These are phyloP conservation scores for Triplophysa bombifrons DNA, from an alignment of 2,797 vertebrate genomes.

Conservation along the genomic window DNA sequence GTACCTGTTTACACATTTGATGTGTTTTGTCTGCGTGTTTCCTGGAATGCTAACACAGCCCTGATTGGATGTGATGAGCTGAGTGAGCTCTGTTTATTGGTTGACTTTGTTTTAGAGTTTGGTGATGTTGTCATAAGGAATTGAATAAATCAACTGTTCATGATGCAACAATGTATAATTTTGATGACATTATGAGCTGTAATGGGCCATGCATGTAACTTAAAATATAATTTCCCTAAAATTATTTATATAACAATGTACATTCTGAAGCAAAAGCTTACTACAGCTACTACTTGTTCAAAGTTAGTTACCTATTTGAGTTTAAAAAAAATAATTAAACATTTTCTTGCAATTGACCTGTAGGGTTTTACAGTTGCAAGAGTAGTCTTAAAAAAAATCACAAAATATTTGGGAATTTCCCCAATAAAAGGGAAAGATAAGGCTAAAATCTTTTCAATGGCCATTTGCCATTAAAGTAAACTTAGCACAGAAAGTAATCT, in stretches of 20 bases:
- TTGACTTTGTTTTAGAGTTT: constrained; percentile 28
- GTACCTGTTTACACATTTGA: constrained; percentile 18
- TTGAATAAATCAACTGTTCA: constrained; percentile 6
- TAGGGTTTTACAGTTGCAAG: too few relatives aligned
- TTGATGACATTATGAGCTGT: constrained; percentile 21
- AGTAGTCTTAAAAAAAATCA: too few relatives aligned
- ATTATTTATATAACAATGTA: too few relatives aligned
- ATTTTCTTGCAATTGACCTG: background rate
- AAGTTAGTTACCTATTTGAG: too few relatives aligned
- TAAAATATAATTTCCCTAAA: too few relatives aligned
- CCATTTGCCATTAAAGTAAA: too few relatives aligned
- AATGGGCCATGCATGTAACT: background rate
- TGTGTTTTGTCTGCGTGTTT: constrained; percentile 13
- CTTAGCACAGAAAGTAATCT: too few relatives aligned
- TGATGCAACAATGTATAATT: constrained; percentile 31
- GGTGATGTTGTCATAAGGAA: constrained; percentile 12
- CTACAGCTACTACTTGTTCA: too few relatives aligned
- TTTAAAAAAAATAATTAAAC: background rate
- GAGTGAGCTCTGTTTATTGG: constrained; percentile 10
- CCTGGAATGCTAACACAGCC: background rate
- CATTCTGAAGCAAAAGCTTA: too few relatives aligned
- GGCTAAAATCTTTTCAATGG: too few relatives aligned
- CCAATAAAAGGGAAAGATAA: too few relatives aligned
- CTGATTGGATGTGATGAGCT: constrained; percentile 37
- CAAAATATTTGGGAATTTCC: too few relatives aligned